Evolutionary conservation across 2,797 vertebrate genomes (phyloP).

Genomic region (Squalus acanthias): DNA sequence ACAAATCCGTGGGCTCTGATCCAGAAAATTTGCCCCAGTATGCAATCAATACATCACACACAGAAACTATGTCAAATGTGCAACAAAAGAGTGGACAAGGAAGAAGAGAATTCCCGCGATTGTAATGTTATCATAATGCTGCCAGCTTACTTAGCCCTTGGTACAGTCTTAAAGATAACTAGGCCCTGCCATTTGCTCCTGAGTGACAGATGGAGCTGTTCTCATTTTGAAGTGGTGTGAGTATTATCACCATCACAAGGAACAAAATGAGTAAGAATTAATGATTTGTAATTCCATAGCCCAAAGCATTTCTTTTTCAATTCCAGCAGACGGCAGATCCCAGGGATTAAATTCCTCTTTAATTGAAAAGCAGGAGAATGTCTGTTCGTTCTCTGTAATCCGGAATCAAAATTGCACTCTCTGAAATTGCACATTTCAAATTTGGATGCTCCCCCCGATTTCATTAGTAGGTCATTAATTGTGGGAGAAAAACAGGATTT

Average conservation of each 20-base stretch:
- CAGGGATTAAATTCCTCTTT: background rate
- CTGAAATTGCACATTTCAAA: background rate
- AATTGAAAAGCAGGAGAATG: background rate
- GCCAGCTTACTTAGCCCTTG: background rate
- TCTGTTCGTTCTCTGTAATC: background rate
- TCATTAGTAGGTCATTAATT: background rate
- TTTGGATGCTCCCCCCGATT: background rate
- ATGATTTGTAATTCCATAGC: background rate
- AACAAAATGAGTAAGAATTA: background rate
- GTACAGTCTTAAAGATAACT: background rate
- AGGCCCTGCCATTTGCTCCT: background rate
- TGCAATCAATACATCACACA: background rate
- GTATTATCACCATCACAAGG: background rate
- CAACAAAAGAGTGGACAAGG: background rate
- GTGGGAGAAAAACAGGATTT: background rate
- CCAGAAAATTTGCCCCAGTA: background rate
- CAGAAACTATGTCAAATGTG: background rate
- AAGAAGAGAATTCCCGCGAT: background rate
- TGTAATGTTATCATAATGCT: background rate
- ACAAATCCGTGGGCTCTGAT: background rate
- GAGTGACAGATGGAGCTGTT: no score
- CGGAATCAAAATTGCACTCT: background rate
- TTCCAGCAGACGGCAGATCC: background rate
- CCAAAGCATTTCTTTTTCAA: conserved; percentile 14
- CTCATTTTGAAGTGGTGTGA: background rate